Evolutionary conservation across 2,113 vertebrate species (phyloP).

Genomic region (Grammatotria lemairii): DNA sequence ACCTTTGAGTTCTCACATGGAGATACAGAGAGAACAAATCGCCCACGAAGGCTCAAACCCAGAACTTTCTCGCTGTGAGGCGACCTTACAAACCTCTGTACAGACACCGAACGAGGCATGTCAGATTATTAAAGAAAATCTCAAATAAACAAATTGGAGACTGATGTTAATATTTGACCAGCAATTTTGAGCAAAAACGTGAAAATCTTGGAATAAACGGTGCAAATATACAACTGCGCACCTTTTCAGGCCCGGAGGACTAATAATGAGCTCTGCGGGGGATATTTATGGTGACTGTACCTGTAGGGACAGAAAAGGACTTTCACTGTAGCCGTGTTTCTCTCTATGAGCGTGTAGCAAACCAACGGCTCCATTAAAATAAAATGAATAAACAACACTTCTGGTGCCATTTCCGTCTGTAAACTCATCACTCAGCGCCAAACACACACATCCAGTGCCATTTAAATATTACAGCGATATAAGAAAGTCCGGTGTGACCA

Average conservation of each 20-base stretch:
- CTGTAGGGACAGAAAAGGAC: not conserved
- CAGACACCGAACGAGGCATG: not conserved
- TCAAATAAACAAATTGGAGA: fast-evolving
- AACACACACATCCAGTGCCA: not conserved
- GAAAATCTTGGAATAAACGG: not conserved
- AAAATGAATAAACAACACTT: not conserved
- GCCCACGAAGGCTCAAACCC: not conserved
- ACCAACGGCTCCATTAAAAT: not conserved
- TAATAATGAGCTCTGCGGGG: not conserved
- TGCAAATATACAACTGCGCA: not conserved
- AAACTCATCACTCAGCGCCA: not conserved
- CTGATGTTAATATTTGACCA: fast-evolving
- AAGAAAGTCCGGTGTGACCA: not conserved
- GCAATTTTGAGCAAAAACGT: not conserved
- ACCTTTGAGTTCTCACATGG: not conserved
- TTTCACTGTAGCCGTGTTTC: not conserved
- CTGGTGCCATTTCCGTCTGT: not conserved
- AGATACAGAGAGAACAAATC: not conserved
- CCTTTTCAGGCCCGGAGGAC: not conserved
- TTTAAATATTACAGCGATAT: not conserved
- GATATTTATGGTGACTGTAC: not conserved
- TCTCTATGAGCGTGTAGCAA: not conserved
- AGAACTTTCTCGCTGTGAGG: not conserved
- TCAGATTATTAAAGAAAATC: not conserved
- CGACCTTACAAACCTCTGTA: not conserved